Conservation (phyloP, 2,888 invertebrate species). For the Cheilosia urbana region DNA sequence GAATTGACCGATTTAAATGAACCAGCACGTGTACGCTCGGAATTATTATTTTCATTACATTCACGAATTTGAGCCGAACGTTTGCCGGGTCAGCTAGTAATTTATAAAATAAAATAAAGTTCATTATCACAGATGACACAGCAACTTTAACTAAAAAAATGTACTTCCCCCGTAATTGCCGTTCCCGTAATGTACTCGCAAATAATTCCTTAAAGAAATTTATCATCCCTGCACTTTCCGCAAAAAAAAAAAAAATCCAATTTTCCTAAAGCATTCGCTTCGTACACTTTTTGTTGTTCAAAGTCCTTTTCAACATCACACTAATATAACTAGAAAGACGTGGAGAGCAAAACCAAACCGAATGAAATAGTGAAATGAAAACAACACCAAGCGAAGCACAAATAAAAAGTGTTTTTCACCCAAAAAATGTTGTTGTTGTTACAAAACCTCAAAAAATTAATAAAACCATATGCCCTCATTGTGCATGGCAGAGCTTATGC, state of each 20-base stretch:
- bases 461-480: conserved; percentile 69
- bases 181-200: not conserved
- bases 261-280: conserved; percentile 1
- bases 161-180: not conserved
- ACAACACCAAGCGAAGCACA: conserved; percentile 4
- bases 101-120: too few species aligned
- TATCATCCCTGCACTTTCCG: not conserved
- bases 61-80: too few species aligned
- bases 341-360: not conserved
- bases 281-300: not conserved
- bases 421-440: conserved; percentile 29
- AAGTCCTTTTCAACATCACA: not conserved
- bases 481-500: conserved; percentile 48
- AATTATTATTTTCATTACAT: too few species aligned
- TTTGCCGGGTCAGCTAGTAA: too few species aligned
- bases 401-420: not conserved
- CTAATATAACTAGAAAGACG: not conserved
- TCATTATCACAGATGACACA: too few species aligned
- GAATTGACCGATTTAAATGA: too few species aligned
- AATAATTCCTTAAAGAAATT: not conserved
- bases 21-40: too few species aligned
- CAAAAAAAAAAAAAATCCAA: not conserved
- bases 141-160: not conserved
- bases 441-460: conserved; percentile 66
- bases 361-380: conserved; percentile 31